Percentiles rank a stretch among this genome's conserved stretches.
Conservation (phyloP, 2,797 vertebrate genomes). For the Rhinophrynus dorsalis region DNA sequence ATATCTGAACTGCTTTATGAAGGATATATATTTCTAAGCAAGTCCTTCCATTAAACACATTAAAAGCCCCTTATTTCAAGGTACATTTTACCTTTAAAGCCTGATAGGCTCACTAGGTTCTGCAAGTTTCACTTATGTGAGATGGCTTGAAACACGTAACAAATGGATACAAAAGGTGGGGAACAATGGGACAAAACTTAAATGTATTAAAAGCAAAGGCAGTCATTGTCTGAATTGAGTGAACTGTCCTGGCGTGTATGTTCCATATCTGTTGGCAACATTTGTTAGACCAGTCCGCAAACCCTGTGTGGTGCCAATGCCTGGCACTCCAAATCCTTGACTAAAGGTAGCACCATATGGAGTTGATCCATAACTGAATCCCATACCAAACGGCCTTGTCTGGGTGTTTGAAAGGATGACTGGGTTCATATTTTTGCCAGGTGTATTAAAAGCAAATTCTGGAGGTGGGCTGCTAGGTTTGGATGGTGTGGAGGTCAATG, state of each 20-base stretch:
- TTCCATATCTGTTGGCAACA: conserved; percentile 73
- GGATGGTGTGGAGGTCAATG: conserved; percentile 86
- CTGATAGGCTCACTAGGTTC: too few relatives aligned
- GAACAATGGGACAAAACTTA: background rate
- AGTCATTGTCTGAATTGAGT: conserved; percentile 76
- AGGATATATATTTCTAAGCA: too few relatives aligned
- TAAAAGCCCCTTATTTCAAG: too few relatives aligned
- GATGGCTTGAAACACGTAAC: background rate
- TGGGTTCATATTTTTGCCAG: conserved; percentile 81
- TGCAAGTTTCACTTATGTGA: background rate
- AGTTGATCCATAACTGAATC: conserved; percentile 73
- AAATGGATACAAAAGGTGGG: background rate
- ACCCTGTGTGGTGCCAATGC: conserved; percentile 70
- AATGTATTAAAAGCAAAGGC: conserved; percentile 55
- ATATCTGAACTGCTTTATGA: too few relatives aligned
- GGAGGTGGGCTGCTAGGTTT: conserved; percentile 87
- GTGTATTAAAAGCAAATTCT: conserved; percentile 91
- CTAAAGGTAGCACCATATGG: conserved; percentile 70
- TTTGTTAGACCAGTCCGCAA: conserved; percentile 82
- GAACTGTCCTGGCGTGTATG: conserved; percentile 68
- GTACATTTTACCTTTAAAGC: too few relatives aligned
- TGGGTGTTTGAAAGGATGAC: conserved; percentile 78
- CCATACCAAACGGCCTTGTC: conserved; percentile 75
- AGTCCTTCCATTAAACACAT: too few relatives aligned
- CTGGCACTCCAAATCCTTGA: conserved; percentile 71